Base-by-base conservation (phyloP, 1,140 invertebrate genomes). In the Cecropterus lyciades region DNA sequence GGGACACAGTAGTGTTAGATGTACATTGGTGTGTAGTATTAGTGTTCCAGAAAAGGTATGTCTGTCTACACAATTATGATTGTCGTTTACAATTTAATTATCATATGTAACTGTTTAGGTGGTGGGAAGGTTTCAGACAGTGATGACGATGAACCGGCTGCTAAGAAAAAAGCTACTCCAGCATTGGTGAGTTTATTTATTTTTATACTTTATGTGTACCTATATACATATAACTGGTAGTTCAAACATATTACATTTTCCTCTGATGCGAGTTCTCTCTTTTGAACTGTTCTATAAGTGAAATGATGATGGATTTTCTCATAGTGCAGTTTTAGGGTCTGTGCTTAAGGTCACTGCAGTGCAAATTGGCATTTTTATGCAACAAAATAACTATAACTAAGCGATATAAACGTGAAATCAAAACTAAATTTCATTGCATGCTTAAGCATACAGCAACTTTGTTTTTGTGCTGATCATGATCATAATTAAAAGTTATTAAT, bases 121-220 rank as follows among this genome's bases (percentile, higher is more conserved):
- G 93, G 94, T 70, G 93, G 93, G 53, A 93, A 93, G 84, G 89
- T 80, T 37, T 93, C 93, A 7, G 96, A 96, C 56, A 96, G 96
- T 78, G 96, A 96, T 55, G 96, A 97, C 82, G 96, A 97, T 86
- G 96, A 96, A 82, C 96, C 96, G 0, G 93, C 95, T 0, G 93
- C 94, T 30, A 97, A 97, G 83, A 96, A 94, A 94, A 86, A 94
- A 82, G 82, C 89, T 15, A 85, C 87, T 33, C 76, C 89, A 17
- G 90, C 89, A 49, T 77, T 93, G 90, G 83, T 93, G 92, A 89
- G 82, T 60, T 40, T 57, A 70, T 68, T 56, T 66, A 45, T 57
- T 43, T 20, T 66, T 53, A 59, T 37, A 59, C 60, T 55, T 30
- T 33, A 51, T 11, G 15, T 42, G 3, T 30, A 37, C 2, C 33